A percentile compares a stretch with the other conserved stretches of the same genome.
phyloP scores from a whole-genome alignment of 2,113 vertebrate species.

The Euleptes europaea region DNA sequence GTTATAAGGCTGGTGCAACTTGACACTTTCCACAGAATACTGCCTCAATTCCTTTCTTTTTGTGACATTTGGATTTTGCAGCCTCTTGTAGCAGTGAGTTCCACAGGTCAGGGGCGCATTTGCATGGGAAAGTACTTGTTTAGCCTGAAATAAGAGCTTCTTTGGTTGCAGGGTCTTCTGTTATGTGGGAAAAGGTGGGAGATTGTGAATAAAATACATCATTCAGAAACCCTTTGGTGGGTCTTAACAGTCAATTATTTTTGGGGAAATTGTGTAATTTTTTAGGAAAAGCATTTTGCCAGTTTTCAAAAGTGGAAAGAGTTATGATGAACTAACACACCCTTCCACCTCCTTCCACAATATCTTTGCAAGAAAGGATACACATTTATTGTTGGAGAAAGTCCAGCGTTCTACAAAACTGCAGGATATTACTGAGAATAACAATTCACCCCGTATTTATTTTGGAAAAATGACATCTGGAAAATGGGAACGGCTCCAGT shows the following conservation, averaged over 20 bases:
- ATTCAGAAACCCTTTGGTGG: not conserved
- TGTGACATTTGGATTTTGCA: not conserved
- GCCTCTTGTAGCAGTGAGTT: not conserved
- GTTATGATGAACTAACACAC: not conserved
- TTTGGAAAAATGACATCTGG: constrained; percentile 74
- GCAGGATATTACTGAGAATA: constrained; percentile 66
- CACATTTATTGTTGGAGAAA: constrained; percentile 56
- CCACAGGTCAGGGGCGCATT: not conserved
- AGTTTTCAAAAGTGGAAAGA: not conserved
- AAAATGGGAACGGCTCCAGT: constrained; percentile 76
- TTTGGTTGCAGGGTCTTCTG: not conserved
- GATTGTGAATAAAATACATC: not conserved
- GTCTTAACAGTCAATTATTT: not conserved
- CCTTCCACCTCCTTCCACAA: not conserved
- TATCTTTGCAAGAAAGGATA: constrained; percentile 34
- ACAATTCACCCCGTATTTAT: constrained; percentile 68
- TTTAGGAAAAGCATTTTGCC: not conserved
- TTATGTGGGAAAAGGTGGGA: not conserved
- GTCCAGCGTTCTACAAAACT: constrained; percentile 59
- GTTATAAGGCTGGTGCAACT: too few relatives aligned
- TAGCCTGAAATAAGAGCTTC: not conserved
- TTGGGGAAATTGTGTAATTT: not conserved
- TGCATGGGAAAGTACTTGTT: not conserved
- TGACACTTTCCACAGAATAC: too few relatives aligned
- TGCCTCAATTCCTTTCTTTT: too few relatives aligned